Conservation (phyloP, 2,113 vertebrate genomes). For the Boulengeromyrus knoepffleri region DNA sequence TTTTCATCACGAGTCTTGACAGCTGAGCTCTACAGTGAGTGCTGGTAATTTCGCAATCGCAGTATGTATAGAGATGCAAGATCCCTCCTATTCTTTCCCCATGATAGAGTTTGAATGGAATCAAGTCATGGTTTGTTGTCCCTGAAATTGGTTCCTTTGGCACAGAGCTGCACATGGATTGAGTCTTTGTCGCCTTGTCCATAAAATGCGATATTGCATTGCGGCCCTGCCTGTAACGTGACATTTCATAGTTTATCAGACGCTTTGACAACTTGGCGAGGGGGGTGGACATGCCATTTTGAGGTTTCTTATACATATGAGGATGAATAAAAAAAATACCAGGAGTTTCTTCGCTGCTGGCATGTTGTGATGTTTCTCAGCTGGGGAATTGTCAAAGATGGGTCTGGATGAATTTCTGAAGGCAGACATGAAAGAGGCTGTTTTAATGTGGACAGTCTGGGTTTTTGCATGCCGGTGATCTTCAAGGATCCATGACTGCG, state of each 20-base stretch:
- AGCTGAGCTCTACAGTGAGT: background rate
- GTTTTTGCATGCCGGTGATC: background rate
- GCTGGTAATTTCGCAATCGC: background rate
- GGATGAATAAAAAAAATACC: background rate
- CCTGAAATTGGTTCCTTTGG: background rate
- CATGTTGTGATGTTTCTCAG: background rate
- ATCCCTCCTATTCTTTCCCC: background rate
- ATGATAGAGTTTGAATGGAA: background rate
- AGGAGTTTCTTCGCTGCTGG: background rate
- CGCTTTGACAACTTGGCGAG: background rate
- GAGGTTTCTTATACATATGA: background rate
- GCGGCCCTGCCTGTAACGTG: background rate
- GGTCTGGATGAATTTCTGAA: background rate
- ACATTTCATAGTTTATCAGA: background rate
- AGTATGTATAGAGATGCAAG: background rate
- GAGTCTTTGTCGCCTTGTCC: background rate
- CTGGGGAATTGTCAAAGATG: background rate
- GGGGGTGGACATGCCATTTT: background rate
- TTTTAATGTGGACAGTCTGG: background rate
- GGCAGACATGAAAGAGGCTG: background rate
- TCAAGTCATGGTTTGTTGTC: background rate
- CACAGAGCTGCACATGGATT: background rate
- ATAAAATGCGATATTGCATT: background rate
- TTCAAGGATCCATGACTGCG: background rate
- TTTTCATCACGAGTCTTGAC: background rate